Conservation (phyloP, 2,113 vertebrate species). For the Lethenteron reissneri region DNA sequence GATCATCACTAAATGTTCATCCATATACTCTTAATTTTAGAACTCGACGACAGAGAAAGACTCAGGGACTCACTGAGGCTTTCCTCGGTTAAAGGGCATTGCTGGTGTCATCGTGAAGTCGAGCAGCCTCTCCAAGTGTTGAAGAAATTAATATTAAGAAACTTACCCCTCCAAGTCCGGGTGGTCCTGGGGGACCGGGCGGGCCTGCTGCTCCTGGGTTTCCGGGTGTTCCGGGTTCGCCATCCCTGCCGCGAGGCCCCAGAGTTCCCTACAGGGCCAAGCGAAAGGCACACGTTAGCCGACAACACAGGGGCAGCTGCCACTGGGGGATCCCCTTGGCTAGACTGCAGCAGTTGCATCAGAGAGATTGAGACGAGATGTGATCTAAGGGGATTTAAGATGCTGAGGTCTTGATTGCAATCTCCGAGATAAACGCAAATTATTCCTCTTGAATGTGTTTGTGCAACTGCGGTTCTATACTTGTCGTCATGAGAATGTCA, state of each 20-base stretch:
- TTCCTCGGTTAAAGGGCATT: too few relatives aligned
- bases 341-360: neutral
- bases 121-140: too few relatives aligned
- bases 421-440: too few relatives aligned
- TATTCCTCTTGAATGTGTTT: too few relatives aligned
- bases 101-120: too few relatives aligned
- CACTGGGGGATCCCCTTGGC: too few relatives aligned
- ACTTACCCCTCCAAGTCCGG: constrained; percentile 31
- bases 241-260: constrained; percentile 58
- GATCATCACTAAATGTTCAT: too few relatives aligned
- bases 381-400: neutral
- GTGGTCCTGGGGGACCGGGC: constrained; percentile 49
- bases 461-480: too few relatives aligned
- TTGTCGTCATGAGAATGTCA: too few relatives aligned
- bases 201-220: constrained; percentile 72
- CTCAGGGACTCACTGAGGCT: too few relatives aligned
- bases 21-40: too few relatives aligned
- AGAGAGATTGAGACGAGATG: neutral
- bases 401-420: neutral
- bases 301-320: neutral
- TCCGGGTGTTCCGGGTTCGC: constrained; percentile 79
- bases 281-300: constrained; percentile 5
- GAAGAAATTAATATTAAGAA: neutral
- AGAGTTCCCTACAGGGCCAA: constrained; percentile 37
- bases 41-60: too few relatives aligned